Evolutionary conservation across 1,140 invertebrate genomes (phyloP).

Genomic region (Wasmannia auropunctata): DNA sequence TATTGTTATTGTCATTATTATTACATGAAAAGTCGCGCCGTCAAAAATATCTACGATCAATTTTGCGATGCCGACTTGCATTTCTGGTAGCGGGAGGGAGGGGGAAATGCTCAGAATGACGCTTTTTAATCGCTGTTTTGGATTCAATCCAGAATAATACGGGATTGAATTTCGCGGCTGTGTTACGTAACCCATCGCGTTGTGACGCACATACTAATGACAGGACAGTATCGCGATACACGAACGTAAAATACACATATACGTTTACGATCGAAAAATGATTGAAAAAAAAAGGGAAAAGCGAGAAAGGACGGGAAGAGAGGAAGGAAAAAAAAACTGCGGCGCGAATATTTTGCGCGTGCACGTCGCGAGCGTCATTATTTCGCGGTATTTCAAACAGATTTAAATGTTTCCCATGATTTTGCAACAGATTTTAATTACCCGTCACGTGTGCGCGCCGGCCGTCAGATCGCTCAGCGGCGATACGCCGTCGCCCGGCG

Average conservation of each 20-base stretch:
- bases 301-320: background rate
- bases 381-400: background rate
- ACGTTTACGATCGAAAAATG: slow-evolving; percentile 19
- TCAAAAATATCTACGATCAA: background rate
- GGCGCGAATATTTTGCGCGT: background rate
- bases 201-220: slow-evolving; percentile 36
- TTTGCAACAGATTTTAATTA: slow-evolving; percentile 50
- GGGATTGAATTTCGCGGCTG: slow-evolving; percentile 40
- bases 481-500: background rate
- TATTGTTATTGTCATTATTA: background rate
- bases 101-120: background rate
- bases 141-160: slow-evolving; percentile 4
- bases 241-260: too few relatives aligned
- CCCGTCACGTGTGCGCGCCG: slow-evolving; percentile 23
- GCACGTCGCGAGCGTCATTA: background rate
- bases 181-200: background rate
- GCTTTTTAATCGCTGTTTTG: slow-evolving; percentile 14
- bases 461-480: background rate
- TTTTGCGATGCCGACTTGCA: background rate
- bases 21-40: background rate
- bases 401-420: slow-evolving; percentile 52
- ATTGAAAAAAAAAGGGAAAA: background rate
- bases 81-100: background rate
- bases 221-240: background rate
- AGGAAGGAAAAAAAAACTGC: background rate